Base-by-base conservation (phyloP, 2,113 vertebrate species). In the Poeciliopsis prolifica region DNA sequence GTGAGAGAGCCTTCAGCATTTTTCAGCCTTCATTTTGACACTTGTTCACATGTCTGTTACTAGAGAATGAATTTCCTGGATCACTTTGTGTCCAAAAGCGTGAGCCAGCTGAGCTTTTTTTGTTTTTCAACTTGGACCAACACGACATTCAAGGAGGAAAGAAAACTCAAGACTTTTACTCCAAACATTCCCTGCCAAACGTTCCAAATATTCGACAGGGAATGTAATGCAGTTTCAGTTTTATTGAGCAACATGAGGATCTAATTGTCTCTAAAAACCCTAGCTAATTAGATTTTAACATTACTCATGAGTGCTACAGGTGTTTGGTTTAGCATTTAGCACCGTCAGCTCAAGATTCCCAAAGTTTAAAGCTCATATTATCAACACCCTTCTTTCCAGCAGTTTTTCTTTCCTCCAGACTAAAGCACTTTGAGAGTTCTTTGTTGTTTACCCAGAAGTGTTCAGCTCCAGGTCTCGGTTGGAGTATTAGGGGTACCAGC, bases 361-460 rank as follows among this genome's bases (percentile, higher is more conserved):
- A 10, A 58, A 58, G 51, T 17, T 58, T 24, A 10, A n/a, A 58
- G 51, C 22, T 58, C 51, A 58, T 51, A 51, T 62, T 29, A 29
- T 31, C 31, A 35, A 58, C 44, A 30, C 63, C 1, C 7, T 72
- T 69, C 26, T 75, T 51, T 74, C 61, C 35, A 62, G 61, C 24
- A 48, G 4, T 37, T 79, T 75, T 77, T 75, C 2, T 31, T 33
- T 24, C 22, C 4, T 24, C 26, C 31, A 29, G 42, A 74, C 40
- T 69, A 66, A 24, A 44, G 64, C 81, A 54, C 66, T 31, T 42
- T 40, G 5, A 78, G 68, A 61, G 65, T 72, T 87, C 71, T 75
- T 68, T 76, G 68, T 89, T 89, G 84, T 90, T 84, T 83, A 79
- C 69, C 70, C 61, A 63, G 71, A 88, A 86, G 65, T 64, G 63